Base-by-base conservation (phyloP, 2,888 invertebrate genomes). In the Drosophila austrosaltans region DNA sequence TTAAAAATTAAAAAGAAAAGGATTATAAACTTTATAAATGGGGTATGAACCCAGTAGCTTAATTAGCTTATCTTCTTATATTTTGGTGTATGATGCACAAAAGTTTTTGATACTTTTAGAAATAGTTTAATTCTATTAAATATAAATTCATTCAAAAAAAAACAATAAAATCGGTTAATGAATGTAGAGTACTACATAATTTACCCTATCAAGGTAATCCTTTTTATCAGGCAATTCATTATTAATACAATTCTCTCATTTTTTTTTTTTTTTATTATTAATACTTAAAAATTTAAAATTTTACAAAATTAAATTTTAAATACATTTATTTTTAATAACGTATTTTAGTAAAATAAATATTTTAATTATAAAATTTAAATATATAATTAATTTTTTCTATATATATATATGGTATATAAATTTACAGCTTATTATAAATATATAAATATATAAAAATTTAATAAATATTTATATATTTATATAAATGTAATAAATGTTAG, bases 91-190 rank as follows among this genome's bases (percentile, higher is more conserved):
- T 16, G 16, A 16, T 16, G 16, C 16, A 16, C 16, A 16, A 16
- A 16, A 16, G 16, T 16, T 16, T 16, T 16, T 94, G 94, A 94
- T 93, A 91, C 91, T 94, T 93, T 93, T 88, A 92, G 16, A 16
- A 16, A 16, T 16, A 16, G 94, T 94, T 94, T 94, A 91, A 94
- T 93, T 94, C 94, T 94, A 93, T 93, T 93, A 94, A 93, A 93
- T 93, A 93, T 93, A 83, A 81, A 56, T 1, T 16, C 66, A 25
- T 76, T 64, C 0, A 22, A 32, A 60, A 42, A 64, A 48, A 32
- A 40, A 20, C 40, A 75, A 42, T 16, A 66, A 69, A 76, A 71
- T 22, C 6, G 7, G 16, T 12, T 76, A 72, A 75, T 71, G 66
- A 72, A 77, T 77, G 70, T 48, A 16, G 16, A 16, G 16, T 16